These are phyloP conservation scores for Terebella lapidaria DNA, from an alignment of 2,888 invertebrate genomes.

Conservation along the genomic window DNA sequence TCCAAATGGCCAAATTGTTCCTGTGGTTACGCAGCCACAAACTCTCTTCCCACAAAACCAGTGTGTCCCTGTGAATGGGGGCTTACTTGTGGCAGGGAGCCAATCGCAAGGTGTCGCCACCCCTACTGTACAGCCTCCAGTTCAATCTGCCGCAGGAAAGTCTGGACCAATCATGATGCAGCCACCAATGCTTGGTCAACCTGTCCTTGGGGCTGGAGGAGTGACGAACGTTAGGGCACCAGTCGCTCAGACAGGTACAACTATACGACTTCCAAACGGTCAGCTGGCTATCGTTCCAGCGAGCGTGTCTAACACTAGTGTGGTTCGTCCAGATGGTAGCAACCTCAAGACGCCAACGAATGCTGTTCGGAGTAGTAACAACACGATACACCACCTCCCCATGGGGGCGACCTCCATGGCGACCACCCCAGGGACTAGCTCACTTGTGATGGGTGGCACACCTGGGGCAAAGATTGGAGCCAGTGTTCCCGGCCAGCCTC, in stretches of 20 bases:
- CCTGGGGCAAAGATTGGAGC: neutral
- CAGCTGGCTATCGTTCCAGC: neutral
- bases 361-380: too few species aligned
- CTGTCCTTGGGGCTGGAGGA: neutral
- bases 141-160: neutral
- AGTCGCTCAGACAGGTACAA: neutral
- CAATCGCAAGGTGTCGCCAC: neutral
- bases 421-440: neutral
- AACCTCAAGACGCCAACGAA: neutral
- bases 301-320: too few species aligned
- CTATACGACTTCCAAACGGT: neutral
- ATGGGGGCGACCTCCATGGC: neutral
- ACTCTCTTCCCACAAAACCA: slow-evolving; percentile 28
- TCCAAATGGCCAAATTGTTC: slow-evolving; percentile 53
- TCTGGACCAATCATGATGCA: too few species aligned
- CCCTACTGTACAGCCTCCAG: neutral
- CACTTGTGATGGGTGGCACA: neutral
- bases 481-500: neutral
- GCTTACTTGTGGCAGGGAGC: slow-evolving; percentile 18
- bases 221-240: neutral
- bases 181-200: neutral
- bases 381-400: neutral
- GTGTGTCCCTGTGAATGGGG: slow-evolving; percentile 20
- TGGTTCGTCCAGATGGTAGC: neutral
- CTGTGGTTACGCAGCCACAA: slow-evolving; percentile 52